phyloP scores from a whole-genome alignment of 2,888 invertebrate genomes.

The Papilio gigon region DNA sequence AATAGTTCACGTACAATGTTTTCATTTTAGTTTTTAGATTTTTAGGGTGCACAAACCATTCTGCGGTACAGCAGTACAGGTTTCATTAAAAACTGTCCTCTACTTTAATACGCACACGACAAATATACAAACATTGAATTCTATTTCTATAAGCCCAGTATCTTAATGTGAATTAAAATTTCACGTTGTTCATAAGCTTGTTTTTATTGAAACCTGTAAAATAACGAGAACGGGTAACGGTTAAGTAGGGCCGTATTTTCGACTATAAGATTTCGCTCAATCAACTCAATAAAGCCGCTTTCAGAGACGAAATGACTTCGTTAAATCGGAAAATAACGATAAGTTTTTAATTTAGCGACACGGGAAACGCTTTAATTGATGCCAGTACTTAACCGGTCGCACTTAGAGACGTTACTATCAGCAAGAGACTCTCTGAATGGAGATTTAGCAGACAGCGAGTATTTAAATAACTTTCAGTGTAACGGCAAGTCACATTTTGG shows the following conservation, averaged over 20 bases:
- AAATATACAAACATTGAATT: background rate
- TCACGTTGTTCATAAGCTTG: constrained; percentile 23
- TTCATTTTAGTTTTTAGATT: background rate
- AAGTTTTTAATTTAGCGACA: constrained; percentile 23
- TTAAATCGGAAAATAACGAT: constrained; percentile 19
- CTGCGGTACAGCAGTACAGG: background rate
- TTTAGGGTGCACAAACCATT: background rate
- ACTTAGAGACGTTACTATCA: background rate
- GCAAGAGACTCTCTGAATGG: background rate
- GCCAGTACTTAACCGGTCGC: background rate
- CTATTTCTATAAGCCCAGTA: background rate
- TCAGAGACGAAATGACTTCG: constrained; percentile 16
- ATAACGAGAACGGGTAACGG: constrained; percentile 34
- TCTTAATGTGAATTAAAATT: constrained; percentile 20
- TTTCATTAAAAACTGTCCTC: background rate
- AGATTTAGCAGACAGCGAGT: too few relatives aligned
- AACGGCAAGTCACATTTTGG: too few relatives aligned
- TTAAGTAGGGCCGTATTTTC: constrained; percentile 24
- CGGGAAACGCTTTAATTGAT: constrained; percentile 5
- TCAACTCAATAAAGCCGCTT: constrained; percentile 14
- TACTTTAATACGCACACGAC: background rate
- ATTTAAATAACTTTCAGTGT: too few relatives aligned
- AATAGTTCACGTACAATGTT: too few relatives aligned
- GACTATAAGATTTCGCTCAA: constrained; percentile 13
- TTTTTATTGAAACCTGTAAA: constrained; percentile 35